Conservation (phyloP, 92 coral and sea anemone genomes). For the Desmophyllum pertusum region DNA sequence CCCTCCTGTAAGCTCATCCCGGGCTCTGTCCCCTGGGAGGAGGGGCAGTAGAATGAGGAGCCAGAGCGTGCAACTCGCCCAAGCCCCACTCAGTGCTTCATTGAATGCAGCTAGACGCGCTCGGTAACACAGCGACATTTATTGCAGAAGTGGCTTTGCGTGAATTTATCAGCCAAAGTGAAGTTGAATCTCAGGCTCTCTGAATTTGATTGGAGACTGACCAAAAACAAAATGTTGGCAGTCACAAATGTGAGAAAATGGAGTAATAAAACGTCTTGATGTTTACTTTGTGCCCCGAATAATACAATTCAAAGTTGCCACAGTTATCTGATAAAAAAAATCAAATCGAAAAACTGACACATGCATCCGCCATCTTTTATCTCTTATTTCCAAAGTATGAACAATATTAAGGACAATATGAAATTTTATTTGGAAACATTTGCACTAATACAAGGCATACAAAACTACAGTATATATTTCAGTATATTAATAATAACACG, state of each 20-base stretch:
- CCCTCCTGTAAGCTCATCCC: conserved; percentile 31
- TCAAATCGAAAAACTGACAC: no score
- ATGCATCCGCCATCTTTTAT: not conserved
- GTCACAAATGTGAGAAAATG: not conserved
- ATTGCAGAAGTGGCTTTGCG: no score
- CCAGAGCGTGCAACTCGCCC: conserved; percentile 85
- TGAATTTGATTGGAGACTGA: not conserved
- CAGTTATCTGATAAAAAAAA: not conserved
- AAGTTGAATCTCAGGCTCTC: no score
- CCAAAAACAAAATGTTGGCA: not conserved
- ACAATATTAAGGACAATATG: no score
- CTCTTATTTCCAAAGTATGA: not conserved
- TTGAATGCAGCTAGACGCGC: conserved; percentile 10
- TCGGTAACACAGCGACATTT: not conserved
- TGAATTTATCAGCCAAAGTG: no score
- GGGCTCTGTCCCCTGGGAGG: conserved; percentile 58
- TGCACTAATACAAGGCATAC: not conserved
- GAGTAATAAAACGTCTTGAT: not conserved
- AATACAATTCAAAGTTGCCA: not conserved
- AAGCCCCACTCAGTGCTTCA: conserved; percentile 48
- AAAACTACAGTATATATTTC: not conserved
- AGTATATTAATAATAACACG: not conserved
- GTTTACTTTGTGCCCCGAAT: not conserved
- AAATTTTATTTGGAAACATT: not conserved
- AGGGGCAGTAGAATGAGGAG: conserved; percentile 86